Evolutionary conservation across 2,797 vertebrate genomes (phyloP).

Genomic region (Mus minutoides): DNA sequence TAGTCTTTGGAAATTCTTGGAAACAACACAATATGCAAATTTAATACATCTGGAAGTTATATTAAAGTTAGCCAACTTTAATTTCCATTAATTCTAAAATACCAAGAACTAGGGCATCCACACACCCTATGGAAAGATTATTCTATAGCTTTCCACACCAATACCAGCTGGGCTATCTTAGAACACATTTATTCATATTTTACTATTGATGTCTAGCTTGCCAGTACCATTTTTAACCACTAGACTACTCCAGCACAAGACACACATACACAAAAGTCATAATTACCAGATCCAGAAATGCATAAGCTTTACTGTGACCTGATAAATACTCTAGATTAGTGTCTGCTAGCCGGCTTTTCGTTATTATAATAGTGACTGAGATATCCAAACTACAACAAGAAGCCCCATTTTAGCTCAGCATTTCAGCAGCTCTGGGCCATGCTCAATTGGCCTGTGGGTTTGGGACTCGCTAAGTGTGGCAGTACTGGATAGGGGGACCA

Average conservation of each 20-base stretch:
- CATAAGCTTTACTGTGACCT: not conserved
- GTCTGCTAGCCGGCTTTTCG: not conserved
- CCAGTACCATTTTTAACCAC: not conserved
- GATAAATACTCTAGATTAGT: not conserved
- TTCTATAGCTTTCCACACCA: not conserved
- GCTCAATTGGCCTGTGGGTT: not conserved
- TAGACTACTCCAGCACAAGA: not conserved
- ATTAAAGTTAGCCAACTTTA: constrained; percentile 41
- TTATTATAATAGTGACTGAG: not conserved
- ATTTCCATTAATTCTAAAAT: constrained; percentile 56
- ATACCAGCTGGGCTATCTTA: not conserved
- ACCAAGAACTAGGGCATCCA: constrained; percentile 1
- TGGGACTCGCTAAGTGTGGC: not conserved
- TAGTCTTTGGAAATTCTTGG: constrained; percentile 59
- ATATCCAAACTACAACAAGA: not conserved
- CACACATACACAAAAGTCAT: not conserved
- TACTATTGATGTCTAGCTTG: not conserved
- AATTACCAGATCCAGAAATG: not conserved
- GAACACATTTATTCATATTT: constrained; percentile 42
- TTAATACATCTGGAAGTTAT: not conserved
- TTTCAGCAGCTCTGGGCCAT: not conserved
- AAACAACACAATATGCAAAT: constrained; percentile 47
- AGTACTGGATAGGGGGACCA: not conserved
- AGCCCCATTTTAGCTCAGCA: not conserved
- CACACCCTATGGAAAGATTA: not conserved